Conservation (phyloP, 2,888 invertebrate species). For the Noctua comes region DNA sequence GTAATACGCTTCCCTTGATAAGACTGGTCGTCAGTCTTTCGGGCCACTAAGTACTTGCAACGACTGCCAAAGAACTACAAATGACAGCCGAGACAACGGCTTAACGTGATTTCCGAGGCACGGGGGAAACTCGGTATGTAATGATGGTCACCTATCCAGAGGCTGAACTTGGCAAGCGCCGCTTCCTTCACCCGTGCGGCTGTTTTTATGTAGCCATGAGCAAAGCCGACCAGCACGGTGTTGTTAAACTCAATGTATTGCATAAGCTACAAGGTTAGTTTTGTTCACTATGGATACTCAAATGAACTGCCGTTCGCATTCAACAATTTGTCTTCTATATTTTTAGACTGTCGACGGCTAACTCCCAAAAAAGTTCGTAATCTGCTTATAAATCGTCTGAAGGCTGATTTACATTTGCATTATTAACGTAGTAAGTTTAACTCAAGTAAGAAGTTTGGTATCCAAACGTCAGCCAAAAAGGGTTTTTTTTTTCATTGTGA, state of each 20-base stretch:
- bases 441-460: background rate
- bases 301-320: background rate
- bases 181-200: too few relatives aligned
- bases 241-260: background rate
- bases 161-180: too few relatives aligned
- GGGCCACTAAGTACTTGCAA: too few relatives aligned
- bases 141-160: too few relatives aligned
- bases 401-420: constrained; percentile 1
- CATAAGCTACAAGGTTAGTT: background rate
- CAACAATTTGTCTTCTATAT: background rate
- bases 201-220: too few relatives aligned
- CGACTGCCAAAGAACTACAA: too few relatives aligned
- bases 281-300: background rate
- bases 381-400: background rate
- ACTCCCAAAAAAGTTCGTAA: background rate
- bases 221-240: background rate
- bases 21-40: too few relatives aligned
- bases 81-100: too few relatives aligned
- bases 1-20: too few relatives aligned
- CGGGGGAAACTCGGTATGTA: too few relatives aligned
- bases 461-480: background rate
- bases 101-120: too few relatives aligned
- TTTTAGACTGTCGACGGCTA: background rate
- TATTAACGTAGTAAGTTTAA: background rate
- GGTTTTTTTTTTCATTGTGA: background rate